Conservation (phyloP, 2,888 invertebrate species). For the Ophraella communa region DNA sequence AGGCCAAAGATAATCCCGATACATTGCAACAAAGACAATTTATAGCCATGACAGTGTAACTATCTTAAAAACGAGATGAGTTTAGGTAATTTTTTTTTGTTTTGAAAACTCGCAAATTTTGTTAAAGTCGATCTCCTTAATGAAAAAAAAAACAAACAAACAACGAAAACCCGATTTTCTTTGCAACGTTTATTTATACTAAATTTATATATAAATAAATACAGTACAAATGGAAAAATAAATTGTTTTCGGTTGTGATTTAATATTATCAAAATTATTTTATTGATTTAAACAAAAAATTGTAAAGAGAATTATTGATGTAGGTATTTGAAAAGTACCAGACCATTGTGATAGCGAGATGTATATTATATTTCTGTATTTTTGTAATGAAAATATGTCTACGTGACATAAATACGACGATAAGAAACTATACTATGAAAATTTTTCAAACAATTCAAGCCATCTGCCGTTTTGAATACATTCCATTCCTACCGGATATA, state of each 20-base stretch:
- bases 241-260: neutral
- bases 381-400: conserved; percentile 46
- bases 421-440: conserved; percentile 9
- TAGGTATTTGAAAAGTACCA: conserved; percentile 38
- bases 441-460: neutral
- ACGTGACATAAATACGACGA: conserved; percentile 3
- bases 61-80: neutral
- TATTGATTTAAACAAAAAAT: too few relatives aligned
- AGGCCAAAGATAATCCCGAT: conserved; percentile 62
- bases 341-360: conserved; percentile 53
- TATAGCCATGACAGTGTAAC: conserved; percentile 65
- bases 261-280: too few relatives aligned
- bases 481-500: conserved; percentile 45
- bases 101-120: conserved; percentile 14
- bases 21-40: conserved; percentile 60
- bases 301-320: conserved; percentile 28
- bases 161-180: too few relatives aligned
- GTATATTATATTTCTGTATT: too few relatives aligned
- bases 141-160: conserved; percentile 7
- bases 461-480: conserved; percentile 41
- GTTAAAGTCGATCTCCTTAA: conserved; percentile 33
- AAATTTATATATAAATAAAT: too few relatives aligned
- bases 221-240: too few relatives aligned
- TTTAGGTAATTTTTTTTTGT: conserved; percentile 24
- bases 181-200: conserved; percentile 34